Conservation (phyloP, 2,797 vertebrate genomes). For the Furcifer pardalis region DNA sequence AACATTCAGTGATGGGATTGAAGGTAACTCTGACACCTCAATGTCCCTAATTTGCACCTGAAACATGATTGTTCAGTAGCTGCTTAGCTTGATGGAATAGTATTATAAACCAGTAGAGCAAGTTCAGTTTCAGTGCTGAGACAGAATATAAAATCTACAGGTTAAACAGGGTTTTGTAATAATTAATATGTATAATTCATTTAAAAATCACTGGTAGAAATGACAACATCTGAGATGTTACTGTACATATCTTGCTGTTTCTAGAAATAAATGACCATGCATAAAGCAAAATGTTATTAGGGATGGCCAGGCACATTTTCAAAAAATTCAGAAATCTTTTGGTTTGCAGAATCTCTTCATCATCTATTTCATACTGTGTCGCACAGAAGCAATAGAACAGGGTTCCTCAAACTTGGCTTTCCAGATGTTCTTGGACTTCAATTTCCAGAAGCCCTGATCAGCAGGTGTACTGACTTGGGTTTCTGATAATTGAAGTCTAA, state of each 20-base stretch:
- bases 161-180: constrained; percentile 72
- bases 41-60: constrained; percentile 68
- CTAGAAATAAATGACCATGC: constrained; percentile 36
- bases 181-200: constrained; percentile 70
- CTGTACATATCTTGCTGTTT: constrained; percentile 59
- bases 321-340: not conserved
- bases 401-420: too few species aligned
- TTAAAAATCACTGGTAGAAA: constrained; percentile 61
- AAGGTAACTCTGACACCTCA: constrained; percentile 54
- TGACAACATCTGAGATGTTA: constrained; percentile 60
- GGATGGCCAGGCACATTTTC: not conserved
- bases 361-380: not conserved
- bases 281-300: constrained; percentile 14
- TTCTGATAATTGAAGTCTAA: too few species aligned
- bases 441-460: too few species aligned
- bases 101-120: constrained; percentile 69
- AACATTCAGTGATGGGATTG: not conserved
- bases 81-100: constrained; percentile 67
- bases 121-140: constrained; percentile 69
- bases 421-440: too few species aligned
- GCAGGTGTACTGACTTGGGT: too few species aligned
- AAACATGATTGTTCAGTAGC: constrained; percentile 54
- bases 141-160: constrained; percentile 71
- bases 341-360: not conserved
- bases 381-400: not conserved